Conservation (phyloP, 37 sponge, comb jelly and placozoan genomes). For the Petrosia ficiformis region DNA sequence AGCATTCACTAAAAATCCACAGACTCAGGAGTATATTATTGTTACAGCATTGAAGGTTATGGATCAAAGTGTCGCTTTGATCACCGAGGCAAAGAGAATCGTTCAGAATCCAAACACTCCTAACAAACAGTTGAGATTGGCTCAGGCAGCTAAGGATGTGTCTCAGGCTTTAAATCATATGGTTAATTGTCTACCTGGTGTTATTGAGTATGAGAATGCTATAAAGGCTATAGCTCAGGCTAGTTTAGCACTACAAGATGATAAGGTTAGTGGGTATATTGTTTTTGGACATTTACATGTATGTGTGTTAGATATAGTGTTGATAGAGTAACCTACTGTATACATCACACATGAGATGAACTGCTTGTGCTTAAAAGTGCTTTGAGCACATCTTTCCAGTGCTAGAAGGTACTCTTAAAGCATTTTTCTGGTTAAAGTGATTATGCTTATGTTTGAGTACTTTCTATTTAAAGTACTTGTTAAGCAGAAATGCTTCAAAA, state of each 20-base stretch:
- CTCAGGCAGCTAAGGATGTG: constrained; percentile 95
- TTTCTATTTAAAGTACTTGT: no score
- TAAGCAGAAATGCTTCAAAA: no score
- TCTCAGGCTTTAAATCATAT: constrained; percentile 91
- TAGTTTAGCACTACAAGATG: constrained; percentile 61
- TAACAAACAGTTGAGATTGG: constrained; percentile 78
- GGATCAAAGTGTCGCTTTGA: constrained; percentile 76
- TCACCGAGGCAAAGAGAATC: constrained; percentile 72
- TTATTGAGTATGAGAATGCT: constrained; percentile 95
- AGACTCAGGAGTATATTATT: constrained; percentile 87
- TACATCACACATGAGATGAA: no score
- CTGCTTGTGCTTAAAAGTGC: no score
- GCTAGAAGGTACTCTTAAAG: no score
- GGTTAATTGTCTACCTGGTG: constrained; percentile 96
- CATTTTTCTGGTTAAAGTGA: no score
- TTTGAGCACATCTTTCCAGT: no score
- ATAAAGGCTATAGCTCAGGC: constrained; percentile 93
- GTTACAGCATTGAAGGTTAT: constrained; percentile 78
- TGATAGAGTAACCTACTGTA: no score
- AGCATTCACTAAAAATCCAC: constrained; percentile 70
- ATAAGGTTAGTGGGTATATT: constrained; percentile 35
- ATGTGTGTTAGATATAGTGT: constrained; percentile 40
- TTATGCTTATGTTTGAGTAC: no score
- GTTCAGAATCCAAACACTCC: constrained; percentile 74
- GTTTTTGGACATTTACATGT: constrained; percentile 7